Evolutionary conservation across 2,113 vertebrate species (phyloP), one percentile per base, ranked within the genome.

Genomic region (Otolemur garnettii): DNA sequence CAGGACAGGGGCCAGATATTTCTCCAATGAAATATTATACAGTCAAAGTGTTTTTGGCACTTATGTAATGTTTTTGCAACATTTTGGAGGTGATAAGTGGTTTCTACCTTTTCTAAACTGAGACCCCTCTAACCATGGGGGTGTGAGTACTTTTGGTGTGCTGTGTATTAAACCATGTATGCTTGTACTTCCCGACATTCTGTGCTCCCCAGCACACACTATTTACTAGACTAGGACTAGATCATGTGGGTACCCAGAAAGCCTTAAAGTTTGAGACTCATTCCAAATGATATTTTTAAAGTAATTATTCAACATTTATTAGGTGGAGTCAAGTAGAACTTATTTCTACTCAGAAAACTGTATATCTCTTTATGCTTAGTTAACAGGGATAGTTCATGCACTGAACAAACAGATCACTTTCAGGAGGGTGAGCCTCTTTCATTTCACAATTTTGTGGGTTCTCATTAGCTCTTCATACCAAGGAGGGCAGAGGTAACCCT

Each of bases 51-150:
- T 2, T 96, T 66, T 5, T 94, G 72, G 79, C 60, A 93, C 82
- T 88, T 80, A 66, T 7, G 28, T 35, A 92, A 83, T 57, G 53
- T 88, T 98, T 94, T 93, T 82, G 38, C 83, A 17, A 60, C 60
- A 90, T 78, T 92, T 96, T 94, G 59, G 60, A 93, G 14, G 72
- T 90, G 50, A 96, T 86, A 87, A 88, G 57, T 71, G 66, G 90
- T 74, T 53, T 95, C 6, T 87, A 92, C 77, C 33, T 1, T 95
- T 96, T 87, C 26, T 72, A 87, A 62, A 72, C 14, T 55, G 78
- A 79, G 81, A 5, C 14, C 14, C n/a, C 50, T 59, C 15, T 83
- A 82, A 53, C 74, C 1, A 1, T 19, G 53, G 90, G 60, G 8
- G 89, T 53, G 30, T n/a, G 28, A 89, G 7, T 69, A 59, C 10